Percentiles rank a stretch among this genome's conserved stretches.
Evolutionary conservation across 1,140 invertebrate genomes (phyloP).

Genomic region (Bemisia tabaci): DNA sequence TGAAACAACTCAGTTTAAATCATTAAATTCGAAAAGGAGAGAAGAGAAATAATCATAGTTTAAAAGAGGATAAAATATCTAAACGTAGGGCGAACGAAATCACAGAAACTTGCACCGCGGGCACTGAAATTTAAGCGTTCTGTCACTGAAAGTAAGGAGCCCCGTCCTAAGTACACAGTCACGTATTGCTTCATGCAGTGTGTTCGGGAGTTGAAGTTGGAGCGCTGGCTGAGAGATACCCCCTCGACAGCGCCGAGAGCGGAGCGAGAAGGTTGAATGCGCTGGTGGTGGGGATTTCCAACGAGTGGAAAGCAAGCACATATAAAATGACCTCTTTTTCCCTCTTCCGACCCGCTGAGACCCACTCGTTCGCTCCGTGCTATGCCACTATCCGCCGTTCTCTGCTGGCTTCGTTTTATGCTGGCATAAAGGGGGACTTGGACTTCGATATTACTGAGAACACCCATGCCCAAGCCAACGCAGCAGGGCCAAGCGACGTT

Average conservation of each 20-base stretch:
- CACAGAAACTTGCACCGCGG: background rate
- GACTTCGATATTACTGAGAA: background rate
- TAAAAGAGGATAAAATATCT: background rate
- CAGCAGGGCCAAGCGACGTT: background rate
- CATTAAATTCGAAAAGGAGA: background rate
- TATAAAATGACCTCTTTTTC: background rate
- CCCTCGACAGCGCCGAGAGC: background rate
- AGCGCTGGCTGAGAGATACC: too few species aligned
- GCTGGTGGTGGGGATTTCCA: background rate
- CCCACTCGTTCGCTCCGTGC: background rate
- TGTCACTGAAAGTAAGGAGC: background rate
- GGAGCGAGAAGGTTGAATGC: background rate
- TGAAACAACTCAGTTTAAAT: background rate
- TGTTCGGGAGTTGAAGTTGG: background rate
- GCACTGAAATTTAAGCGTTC: background rate
- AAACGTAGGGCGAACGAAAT: background rate
- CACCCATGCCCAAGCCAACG: background rate
- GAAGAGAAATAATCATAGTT: background rate
- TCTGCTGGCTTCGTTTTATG: too few species aligned
- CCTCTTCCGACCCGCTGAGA: background rate
- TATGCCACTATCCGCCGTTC: background rate
- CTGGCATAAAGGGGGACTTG: background rate
- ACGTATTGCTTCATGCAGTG: background rate
- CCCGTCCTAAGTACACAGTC: too few species aligned
- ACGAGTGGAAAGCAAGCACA: background rate